These are phyloP conservation scores for Drosophila repleta DNA, from an alignment of 1,140 invertebrate species.

Conservation along the genomic window DNA sequence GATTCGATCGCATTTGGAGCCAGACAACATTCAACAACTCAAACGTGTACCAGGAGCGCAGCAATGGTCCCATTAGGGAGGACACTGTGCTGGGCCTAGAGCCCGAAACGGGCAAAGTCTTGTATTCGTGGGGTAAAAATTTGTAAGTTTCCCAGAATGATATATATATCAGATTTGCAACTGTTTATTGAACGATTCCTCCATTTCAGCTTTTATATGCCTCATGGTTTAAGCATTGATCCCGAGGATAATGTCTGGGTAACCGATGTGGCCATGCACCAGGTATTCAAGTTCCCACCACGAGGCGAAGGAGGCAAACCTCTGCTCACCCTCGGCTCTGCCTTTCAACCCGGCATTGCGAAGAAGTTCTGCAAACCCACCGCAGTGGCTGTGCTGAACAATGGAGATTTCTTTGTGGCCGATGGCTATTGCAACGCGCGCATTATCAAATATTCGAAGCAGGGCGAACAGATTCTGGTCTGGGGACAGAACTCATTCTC, in stretches of 20 bases:
- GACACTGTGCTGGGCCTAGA: slow-evolving; percentile 91
- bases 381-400: slow-evolving; percentile 92
- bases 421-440: slow-evolving; percentile 98
- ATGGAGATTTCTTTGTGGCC: slow-evolving; percentile 95
- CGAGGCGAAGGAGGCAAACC: slow-evolving; percentile 80
- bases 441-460: slow-evolving; percentile 92
- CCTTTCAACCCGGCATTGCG: slow-evolving; percentile 92
- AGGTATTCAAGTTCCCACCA: slow-evolving; percentile 91
- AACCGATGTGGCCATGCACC: slow-evolving; percentile 96
- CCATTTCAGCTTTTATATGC: slow-evolving; percentile 92
- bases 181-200: not conserved
- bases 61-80: slow-evolving; percentile 88
- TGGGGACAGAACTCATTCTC: slow-evolving; percentile 86
- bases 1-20: slow-evolving; percentile 90
- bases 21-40: slow-evolving; percentile 86
- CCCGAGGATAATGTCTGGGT: slow-evolving; percentile 92
- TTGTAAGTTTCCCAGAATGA: slow-evolving; percentile 86
- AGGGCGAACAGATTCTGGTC: slow-evolving; percentile 88
- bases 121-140: slow-evolving; percentile 92
- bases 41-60: slow-evolving; percentile 86
- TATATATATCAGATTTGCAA: not conserved
- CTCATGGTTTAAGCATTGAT: slow-evolving; percentile 96
- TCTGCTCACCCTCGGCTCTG: slow-evolving; percentile 84
- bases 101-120: slow-evolving; percentile 87
- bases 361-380: slow-evolving; percentile 97